Conservation (phyloP, 2,113 vertebrate genomes). For the Artemisiospiza belli region DNA sequence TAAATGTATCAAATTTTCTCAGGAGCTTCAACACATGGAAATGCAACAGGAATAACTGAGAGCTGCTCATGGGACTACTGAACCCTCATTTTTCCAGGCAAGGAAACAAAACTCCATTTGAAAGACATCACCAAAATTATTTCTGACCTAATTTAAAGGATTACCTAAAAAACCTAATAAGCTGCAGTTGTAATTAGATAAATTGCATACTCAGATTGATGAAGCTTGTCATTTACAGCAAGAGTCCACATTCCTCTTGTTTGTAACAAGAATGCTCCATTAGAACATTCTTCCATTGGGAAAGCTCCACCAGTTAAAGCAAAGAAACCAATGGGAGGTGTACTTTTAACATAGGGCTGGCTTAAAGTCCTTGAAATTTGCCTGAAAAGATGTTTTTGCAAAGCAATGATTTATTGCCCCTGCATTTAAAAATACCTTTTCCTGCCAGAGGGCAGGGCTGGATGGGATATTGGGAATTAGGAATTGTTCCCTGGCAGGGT, state of each 20-base stretch:
- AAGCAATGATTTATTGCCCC: not conserved
- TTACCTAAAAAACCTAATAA: slow-evolving; percentile 42
- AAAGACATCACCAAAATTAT: not conserved
- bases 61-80: not conserved
- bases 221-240: slow-evolving; percentile 4
- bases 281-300: not conserved
- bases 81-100: not conserved
- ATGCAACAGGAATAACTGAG: not conserved
- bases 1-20: not conserved
- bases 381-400: not conserved
- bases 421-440: not conserved
- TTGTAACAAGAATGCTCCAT: not conserved
- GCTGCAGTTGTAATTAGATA: slow-evolving; percentile 16
- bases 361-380: not conserved
- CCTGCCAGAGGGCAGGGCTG: accelerated
- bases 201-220: slow-evolving; percentile 32
- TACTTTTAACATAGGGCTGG: not conserved
- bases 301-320: not conserved
- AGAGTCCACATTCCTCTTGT: not conserved
- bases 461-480: not conserved
- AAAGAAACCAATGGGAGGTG: not conserved
- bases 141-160: slow-evolving; percentile 45
- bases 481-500: not conserved
- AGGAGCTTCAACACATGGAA: not conserved
- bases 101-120: not conserved